phyloP scores from a whole-genome alignment of 2,888 invertebrate species.

The Chesias legatella region DNA sequence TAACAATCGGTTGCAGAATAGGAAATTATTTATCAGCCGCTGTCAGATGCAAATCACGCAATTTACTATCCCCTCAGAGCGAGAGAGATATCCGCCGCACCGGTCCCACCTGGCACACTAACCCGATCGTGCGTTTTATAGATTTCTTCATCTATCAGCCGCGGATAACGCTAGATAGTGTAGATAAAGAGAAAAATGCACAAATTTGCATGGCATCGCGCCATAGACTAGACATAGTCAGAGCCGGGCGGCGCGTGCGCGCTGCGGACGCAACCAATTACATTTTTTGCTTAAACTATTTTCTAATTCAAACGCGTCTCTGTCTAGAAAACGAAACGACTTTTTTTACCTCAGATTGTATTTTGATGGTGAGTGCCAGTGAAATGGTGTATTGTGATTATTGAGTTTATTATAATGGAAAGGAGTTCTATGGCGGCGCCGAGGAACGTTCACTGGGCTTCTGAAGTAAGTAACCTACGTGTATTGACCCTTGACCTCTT shows the following conservation, averaged over 20 bases:
- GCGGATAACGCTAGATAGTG: constrained; percentile 33
- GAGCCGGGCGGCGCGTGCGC: constrained; percentile 50
- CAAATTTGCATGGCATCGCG: constrained; percentile 58
- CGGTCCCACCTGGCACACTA: constrained; percentile 63
- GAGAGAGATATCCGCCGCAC: constrained; percentile 39
- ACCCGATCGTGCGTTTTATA: constrained; percentile 64
- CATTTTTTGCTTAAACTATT: constrained; percentile 58
- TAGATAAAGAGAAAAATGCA: constrained; percentile 52
- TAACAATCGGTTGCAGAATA: constrained; percentile 51
- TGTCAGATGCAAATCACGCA: constrained; percentile 72
- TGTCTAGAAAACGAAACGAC: constrained; percentile 59
- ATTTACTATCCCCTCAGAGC: constrained; percentile 68
- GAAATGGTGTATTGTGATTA: constrained; percentile 60
- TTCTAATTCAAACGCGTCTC: constrained; percentile 57
- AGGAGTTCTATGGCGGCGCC: constrained; percentile 69
- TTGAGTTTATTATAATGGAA: constrained; percentile 58
- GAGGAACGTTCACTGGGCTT: constrained; percentile 71
- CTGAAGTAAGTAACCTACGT: constrained; percentile 60
- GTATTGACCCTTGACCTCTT: constrained; percentile 37
- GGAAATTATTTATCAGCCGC: constrained; percentile 62
- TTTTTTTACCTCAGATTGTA: constrained; percentile 37
- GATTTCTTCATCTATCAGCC: constrained; percentile 43
- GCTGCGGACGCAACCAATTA: constrained; percentile 53
- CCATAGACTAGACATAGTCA: constrained; percentile 50
- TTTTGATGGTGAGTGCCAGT: constrained; percentile 48